Conservation (phyloP, 1,140 invertebrate species). For the Lethrus apterus region DNA sequence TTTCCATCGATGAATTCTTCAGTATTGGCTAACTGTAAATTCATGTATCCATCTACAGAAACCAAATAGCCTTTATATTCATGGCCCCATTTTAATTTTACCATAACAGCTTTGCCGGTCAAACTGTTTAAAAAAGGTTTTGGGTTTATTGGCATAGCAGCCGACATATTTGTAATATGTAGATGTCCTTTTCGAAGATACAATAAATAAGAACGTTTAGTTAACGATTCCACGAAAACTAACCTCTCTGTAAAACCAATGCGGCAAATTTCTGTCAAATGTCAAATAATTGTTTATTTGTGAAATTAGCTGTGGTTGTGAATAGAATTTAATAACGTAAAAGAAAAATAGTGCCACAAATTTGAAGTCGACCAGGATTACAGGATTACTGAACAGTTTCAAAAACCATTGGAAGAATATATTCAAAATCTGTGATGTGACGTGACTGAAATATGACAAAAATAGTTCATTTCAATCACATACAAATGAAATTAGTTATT, state of each 20-base stretch:
- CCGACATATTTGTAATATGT: slow-evolving; percentile 48
- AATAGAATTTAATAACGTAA: too few relatives aligned
- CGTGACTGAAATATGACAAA: too few relatives aligned
- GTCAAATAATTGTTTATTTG: slow-evolving; percentile 7
- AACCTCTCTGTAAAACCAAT: too few relatives aligned
- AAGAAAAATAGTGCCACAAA: too few relatives aligned
- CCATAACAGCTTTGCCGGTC: slow-evolving; percentile 94
- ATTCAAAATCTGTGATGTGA: too few relatives aligned
- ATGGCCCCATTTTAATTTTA: slow-evolving; percentile 99
- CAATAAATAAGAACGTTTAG: neutral
- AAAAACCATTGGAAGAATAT: too few relatives aligned
- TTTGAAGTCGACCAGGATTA: too few relatives aligned
- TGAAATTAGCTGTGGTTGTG: slow-evolving; percentile 11
- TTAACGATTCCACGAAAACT: too few relatives aligned
- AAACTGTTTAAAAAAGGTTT: slow-evolving; percentile 98
- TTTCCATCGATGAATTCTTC: slow-evolving; percentile 94
- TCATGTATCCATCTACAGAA: slow-evolving; percentile 99
- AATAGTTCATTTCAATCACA: too few relatives aligned
- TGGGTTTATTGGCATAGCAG: slow-evolving; percentile 95
- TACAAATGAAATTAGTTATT: too few relatives aligned
- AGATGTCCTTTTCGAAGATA: too few relatives aligned
- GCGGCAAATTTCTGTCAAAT: slow-evolving; percentile 2
- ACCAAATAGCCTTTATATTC: slow-evolving; percentile 98
- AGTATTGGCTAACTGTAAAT: slow-evolving; percentile 96
- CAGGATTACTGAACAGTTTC: too few relatives aligned